Conservation (phyloP, 1,140 invertebrate genomes). For the Drosophila carrolli region DNA sequence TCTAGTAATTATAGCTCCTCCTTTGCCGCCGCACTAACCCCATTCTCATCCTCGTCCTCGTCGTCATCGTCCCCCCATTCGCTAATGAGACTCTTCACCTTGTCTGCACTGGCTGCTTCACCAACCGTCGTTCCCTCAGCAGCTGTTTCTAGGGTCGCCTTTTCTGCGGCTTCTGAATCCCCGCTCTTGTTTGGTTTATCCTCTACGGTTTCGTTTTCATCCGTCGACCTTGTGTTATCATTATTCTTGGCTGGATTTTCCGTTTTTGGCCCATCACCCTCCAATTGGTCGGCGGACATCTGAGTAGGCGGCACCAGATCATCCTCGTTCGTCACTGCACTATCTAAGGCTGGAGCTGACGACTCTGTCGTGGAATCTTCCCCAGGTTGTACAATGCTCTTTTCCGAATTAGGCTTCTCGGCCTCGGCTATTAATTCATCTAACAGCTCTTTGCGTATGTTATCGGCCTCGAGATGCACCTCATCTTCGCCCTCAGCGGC, state of each 20-base stretch:
- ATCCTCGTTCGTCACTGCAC: constrained; percentile 3
- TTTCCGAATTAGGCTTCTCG: constrained; percentile 28
- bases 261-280: constrained; percentile 11
- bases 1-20: constrained; percentile 78
- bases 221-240: constrained; percentile 9
- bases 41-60: constrained; percentile 76
- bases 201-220: constrained; percentile 4
- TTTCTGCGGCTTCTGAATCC: constrained; percentile 1
- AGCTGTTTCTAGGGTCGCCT: constrained; percentile 3
- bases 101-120: constrained; percentile 34
- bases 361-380: neutral
- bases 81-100: constrained; percentile 79
- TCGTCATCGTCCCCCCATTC: constrained; percentile 82
- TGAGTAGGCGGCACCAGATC: constrained; percentile 20
- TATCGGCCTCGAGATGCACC: constrained; percentile 56
- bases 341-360: constrained; percentile 8
- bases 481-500: constrained; percentile 40
- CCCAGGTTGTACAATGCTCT: neutral
- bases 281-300: constrained; percentile 16
- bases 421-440: constrained; percentile 68
- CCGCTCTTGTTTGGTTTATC: constrained; percentile 42
- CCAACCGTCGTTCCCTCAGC: constrained; percentile 2
- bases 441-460: constrained; percentile 60
- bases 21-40: constrained; percentile 69
- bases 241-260: constrained; percentile 15